Conservation (phyloP, 2,113 vertebrate genomes). For the Regulus satrapa region DNA sequence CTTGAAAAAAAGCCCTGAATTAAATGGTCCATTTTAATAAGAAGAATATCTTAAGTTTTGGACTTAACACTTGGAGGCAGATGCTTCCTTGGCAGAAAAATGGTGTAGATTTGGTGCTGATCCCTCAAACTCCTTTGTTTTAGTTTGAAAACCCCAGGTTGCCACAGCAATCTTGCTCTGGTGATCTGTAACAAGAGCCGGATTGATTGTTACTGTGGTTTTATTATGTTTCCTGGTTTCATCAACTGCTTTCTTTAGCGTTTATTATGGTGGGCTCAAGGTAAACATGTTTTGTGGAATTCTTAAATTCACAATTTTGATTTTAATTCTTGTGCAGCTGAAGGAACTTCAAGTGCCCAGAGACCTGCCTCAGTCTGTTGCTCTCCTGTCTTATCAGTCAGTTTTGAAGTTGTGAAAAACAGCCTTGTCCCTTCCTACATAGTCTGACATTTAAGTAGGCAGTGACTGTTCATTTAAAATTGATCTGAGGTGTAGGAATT, state of each 20-base stretch:
- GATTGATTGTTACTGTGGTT: neutral
- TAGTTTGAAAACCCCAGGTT: neutral
- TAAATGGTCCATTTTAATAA: neutral
- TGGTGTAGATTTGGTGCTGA: neutral
- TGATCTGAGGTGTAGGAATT: neutral
- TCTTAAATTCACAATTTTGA: neutral
- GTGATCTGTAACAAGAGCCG: neutral
- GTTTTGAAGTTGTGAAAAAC: neutral
- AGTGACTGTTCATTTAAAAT: neutral
- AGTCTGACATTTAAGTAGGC: neutral
- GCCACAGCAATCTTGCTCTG: neutral
- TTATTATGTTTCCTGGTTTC: neutral
- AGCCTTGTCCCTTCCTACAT: neutral
- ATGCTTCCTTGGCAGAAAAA: neutral
- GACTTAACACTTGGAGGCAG: neutral
- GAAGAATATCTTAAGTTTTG: neutral
- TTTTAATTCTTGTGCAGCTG: neutral
- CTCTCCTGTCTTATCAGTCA: neutral
- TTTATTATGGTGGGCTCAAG: neutral
- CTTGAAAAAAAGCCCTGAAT: neutral
- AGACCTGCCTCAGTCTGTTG: neutral
- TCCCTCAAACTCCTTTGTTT: neutral
- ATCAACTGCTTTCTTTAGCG: neutral
- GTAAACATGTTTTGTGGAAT: neutral
- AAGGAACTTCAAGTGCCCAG: neutral